phyloP scores from a whole-genome alignment of 1,140 invertebrate genomes.

The Zophobas morio region DNA sequence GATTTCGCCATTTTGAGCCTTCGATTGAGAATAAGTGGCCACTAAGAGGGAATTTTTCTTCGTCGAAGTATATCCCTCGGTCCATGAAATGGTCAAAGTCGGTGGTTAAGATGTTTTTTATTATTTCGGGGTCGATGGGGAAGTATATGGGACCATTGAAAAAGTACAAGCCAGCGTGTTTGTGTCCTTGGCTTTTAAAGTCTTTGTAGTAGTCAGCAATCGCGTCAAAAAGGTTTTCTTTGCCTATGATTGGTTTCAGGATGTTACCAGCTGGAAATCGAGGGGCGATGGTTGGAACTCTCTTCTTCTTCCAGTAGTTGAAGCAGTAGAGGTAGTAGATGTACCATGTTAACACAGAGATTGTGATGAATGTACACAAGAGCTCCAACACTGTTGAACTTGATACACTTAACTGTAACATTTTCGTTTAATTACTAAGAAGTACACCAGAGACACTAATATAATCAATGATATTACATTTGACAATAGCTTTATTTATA shows the following conservation, averaged over 20 bases:
- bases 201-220: slow-evolving; percentile 57
- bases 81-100: slow-evolving; percentile 70
- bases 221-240: slow-evolving; percentile 33
- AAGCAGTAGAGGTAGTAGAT: slow-evolving; percentile 51
- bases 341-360: slow-evolving; percentile 1
- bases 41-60: slow-evolving; percentile 67
- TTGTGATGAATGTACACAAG: neutral
- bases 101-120: slow-evolving; percentile 67
- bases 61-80: slow-evolving; percentile 66
- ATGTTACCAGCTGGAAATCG: slow-evolving; percentile 53
- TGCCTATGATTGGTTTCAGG: slow-evolving; percentile 3
- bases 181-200: slow-evolving; percentile 58
- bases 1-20: slow-evolving; percentile 69
- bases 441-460: too few species aligned
- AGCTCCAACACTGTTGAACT: neutral
- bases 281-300: slow-evolving; percentile 48
- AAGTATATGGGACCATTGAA: slow-evolving; percentile 52
- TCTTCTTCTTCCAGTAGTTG: slow-evolving; percentile 51
- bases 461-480: too few species aligned
- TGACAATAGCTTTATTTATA: too few species aligned
- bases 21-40: slow-evolving; percentile 68
- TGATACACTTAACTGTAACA: neutral
- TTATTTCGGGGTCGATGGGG: slow-evolving; percentile 69
- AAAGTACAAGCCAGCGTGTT: slow-evolving; percentile 55
- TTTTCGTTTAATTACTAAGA: too few species aligned